Evolutionary conservation across 2,797 vertebrate genomes (phyloP), one percentile per base, ranked within the genome.

Genomic region (Lacerta agilis): DNA sequence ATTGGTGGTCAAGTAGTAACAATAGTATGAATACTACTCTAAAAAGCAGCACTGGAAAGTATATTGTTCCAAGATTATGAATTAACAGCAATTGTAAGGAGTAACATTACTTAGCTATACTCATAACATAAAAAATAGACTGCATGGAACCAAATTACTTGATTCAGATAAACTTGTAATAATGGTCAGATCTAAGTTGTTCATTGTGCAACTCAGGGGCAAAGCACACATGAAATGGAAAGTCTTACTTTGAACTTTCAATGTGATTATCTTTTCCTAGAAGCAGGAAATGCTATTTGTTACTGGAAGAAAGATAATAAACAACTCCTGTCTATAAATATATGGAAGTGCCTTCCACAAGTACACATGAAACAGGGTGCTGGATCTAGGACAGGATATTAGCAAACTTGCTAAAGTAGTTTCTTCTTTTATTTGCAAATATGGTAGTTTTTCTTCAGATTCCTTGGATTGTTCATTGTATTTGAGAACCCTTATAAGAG

Each of bases 31-130:
- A 33, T 27, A 67, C 41, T 76, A 90, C 1, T 78, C 29, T 88
- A 79, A 90, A 92, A 94, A 89, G 67, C 89, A 85, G 85, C 82
- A 86, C 61, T 87, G 87, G 87, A 83, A 92, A 90, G 38, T 61
- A 49, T 79, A 92, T 83, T 64, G 20, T 90, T 90, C 36, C 43
- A 80, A 45, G 67, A 17, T 86, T 58, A 83, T n/a, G 58, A 64
- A 45, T 82, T 49, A 82, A 4, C 64, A 72, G 61, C 11, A 1
- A 89, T 7, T 88, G 27, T 79, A 66, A 13, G 27, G 18, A 85
- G 80, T 85, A 89, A 84, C 2, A 79, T 43, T 25, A 4, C 6
- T 3, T 0, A 77, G 45, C 67, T 86, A 7, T 23, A 18, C 87
- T 89, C 33, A 79, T 25, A 66, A 4, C 29, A 71, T 45, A 33